These are phyloP conservation scores for Neria commutata DNA, from an alignment of 2,888 invertebrate genomes.

Conservation along the genomic window DNA sequence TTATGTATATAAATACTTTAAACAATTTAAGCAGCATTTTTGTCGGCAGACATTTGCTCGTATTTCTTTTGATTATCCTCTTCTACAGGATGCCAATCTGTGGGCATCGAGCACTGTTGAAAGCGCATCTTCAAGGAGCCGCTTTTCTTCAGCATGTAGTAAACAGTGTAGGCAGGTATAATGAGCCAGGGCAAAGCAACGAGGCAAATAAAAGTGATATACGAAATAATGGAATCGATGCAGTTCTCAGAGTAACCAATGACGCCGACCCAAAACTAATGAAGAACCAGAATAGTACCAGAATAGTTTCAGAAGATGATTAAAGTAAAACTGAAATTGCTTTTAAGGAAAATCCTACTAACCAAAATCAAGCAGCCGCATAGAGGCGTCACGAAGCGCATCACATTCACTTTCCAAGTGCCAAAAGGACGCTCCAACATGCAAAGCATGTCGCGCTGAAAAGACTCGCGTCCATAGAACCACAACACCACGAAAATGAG, in stretches of 20 bases:
- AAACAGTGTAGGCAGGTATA: constrained; percentile 48
- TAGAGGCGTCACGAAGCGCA: constrained; percentile 57
- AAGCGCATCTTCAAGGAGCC: constrained; percentile 49
- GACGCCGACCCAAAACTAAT: no score
- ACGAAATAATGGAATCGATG: no score
- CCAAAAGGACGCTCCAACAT: constrained; percentile 72
- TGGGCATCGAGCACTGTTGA: constrained; percentile 55
- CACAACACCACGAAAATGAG: constrained; percentile 78
- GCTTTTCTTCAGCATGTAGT: constrained; percentile 47
- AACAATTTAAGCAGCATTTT: no score
- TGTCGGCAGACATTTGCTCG: constrained; percentile 58
- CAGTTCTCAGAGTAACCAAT: no score
- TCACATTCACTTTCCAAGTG: constrained; percentile 58
- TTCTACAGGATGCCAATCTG: constrained; percentile 60
- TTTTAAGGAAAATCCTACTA: no score
- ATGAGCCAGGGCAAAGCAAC: no score
- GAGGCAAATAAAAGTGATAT: no score
- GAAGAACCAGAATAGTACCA: no score
- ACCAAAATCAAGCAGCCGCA: no score
- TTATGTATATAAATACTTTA: no score
- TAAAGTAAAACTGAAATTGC: no score
- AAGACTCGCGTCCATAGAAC: constrained; percentile 75
- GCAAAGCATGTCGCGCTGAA: constrained; percentile 72
- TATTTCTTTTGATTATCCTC: constrained; percentile 56
- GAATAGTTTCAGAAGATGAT: no score